These are phyloP conservation scores for Dermochelys coriacea DNA, from an alignment of 2,797 vertebrate genomes.

Conservation along the genomic window DNA sequence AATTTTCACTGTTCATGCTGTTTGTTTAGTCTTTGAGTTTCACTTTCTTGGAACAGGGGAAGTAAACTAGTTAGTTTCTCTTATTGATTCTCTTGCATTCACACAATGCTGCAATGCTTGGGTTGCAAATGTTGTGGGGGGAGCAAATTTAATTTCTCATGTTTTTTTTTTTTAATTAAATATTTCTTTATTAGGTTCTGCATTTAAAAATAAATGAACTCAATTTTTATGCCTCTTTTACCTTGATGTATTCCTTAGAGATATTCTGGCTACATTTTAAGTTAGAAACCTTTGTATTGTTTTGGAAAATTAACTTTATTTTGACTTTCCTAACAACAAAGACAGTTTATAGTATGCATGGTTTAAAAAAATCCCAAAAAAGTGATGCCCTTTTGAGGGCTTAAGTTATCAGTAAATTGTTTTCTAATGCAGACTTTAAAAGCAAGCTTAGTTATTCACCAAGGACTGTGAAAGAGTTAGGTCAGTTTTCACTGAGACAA, in stretches of 20 bases:
- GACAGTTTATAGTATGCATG: constrained; percentile 10
- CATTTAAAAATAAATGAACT: not conserved
- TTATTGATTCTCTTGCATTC: not conserved
- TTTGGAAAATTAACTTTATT: not conserved
- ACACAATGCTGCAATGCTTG: not conserved
- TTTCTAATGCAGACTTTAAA: constrained; percentile 31
- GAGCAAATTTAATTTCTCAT: not conserved
- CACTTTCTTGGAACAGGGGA: not conserved
- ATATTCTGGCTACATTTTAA: not conserved
- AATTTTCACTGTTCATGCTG: not conserved
- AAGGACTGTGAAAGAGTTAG: constrained; percentile 20
- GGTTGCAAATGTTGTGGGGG: accelerated
- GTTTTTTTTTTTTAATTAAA: not conserved
- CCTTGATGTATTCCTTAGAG: not conserved
- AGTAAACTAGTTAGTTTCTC: not conserved
- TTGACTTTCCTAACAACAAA: not conserved
- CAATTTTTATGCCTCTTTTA: not conserved
- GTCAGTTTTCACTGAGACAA: constrained; percentile 52
- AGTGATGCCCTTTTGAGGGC: constrained; percentile 11
- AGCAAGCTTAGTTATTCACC: constrained; percentile 41
- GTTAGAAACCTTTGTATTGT: not conserved
- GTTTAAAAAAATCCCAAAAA: not conserved
- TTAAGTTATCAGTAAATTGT: constrained; percentile 50
- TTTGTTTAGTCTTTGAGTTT: not conserved
- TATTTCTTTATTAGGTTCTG: not conserved